Conservation (phyloP, 64 coral and sea anemone genomes). For the Pocillopora verrucosa region DNA sequence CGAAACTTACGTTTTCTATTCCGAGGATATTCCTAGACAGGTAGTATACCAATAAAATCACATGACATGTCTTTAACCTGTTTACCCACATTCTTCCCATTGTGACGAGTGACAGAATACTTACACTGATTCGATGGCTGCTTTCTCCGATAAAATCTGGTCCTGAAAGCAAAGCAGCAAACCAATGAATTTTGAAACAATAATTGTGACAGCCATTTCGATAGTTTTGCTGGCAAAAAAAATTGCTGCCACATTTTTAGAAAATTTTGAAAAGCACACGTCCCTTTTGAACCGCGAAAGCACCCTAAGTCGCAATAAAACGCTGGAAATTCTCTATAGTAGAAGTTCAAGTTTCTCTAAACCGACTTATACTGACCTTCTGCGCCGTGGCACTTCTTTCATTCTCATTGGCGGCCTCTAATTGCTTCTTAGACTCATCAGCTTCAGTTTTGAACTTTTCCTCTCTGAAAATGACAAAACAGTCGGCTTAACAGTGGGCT, state of each 20-base stretch:
- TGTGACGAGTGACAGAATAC: background rate
- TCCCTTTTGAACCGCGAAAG: too few relatives aligned
- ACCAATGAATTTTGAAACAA: background rate
- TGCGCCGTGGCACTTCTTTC: background rate
- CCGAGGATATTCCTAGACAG: too few relatives aligned
- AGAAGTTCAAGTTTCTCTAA: background rate
- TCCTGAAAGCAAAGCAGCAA: background rate
- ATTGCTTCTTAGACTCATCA: background rate
- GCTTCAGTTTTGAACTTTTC: conserved; percentile 3
- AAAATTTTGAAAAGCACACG: too few relatives aligned
- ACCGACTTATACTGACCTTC: background rate
- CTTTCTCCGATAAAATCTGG: background rate
- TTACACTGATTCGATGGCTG: conserved; percentile 10
- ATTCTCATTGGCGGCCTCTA: background rate
- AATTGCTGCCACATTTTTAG: background rate
- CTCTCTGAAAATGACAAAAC: background rate
- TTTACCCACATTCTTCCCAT: background rate
- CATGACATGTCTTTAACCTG: background rate
- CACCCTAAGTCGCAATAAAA: too few relatives aligned
- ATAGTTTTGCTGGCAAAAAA: background rate
- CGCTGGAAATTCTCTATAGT: too few relatives aligned
- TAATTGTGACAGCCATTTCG: background rate
- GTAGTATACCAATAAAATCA: too few relatives aligned
- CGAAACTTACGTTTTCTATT: too few relatives aligned
- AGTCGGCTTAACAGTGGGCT: background rate